A percentile compares a stretch with the other conserved stretches of the same genome.
phyloP scores from a whole-genome alignment of 2,113 vertebrate genomes.

The Actinemys pallida region DNA sequence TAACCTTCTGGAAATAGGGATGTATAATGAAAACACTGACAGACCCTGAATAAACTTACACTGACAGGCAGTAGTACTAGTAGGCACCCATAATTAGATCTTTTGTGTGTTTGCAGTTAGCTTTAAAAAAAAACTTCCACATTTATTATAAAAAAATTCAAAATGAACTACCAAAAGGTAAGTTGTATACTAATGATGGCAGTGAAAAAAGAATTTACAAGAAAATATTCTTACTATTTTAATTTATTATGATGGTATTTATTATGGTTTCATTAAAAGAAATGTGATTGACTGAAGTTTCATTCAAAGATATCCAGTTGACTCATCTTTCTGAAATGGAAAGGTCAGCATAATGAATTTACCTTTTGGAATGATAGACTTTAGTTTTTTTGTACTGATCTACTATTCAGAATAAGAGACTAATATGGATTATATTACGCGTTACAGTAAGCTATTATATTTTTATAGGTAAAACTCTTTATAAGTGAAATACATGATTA shows the following conservation, averaged over 20 bases:
- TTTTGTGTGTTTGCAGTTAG: constrained; percentile 72
- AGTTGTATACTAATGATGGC: constrained; percentile 42
- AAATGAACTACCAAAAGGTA: constrained; percentile 61
- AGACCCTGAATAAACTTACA: constrained; percentile 59
- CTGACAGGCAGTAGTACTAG: constrained; percentile 58
- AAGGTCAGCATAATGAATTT: constrained; percentile 45
- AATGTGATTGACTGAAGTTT: background rate
- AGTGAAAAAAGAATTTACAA: constrained; percentile 38
- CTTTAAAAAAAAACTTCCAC: constrained; percentile 51
- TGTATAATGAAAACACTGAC: constrained; percentile 56
- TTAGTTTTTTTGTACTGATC: constrained; percentile 27
- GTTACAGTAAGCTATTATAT: constrained; percentile 27
- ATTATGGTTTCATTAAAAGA: constrained; percentile 28
- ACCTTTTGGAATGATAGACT: constrained; percentile 21
- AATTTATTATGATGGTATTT: background rate
- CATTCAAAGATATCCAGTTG: constrained; percentile 22
- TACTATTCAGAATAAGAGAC: background rate
- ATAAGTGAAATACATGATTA: background rate
- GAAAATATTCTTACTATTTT: constrained; percentile 17
- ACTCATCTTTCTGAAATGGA: background rate
- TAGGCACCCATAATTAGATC: constrained; percentile 73
- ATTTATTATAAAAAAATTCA: constrained; percentile 59
- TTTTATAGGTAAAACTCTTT: background rate
- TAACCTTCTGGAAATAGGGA: constrained; percentile 70
- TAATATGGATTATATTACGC: constrained; percentile 39